These are phyloP conservation scores for Drosophila melanogaster DNA, from an alignment of 1,140 invertebrate genomes.

Conservation along the genomic window Release_6_plus_ISO1_MT NT_037436.4:21270501-21271000, in stretches of 20 bases:
- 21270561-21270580: constrained; percentile 22
- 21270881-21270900: constrained; percentile 40
- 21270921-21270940: constrained; percentile 84
- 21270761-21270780: constrained; percentile 60
- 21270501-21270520: constrained; percentile 15
- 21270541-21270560: constrained; percentile 5
- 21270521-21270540: not conserved
- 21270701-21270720: constrained; percentile 49
- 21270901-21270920: constrained; percentile 72
- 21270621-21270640: not conserved
- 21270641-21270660: constrained; percentile 31
- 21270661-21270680: constrained; percentile 77
- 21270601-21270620: not conserved
- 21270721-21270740: constrained; percentile 44
- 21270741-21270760: constrained; percentile 18
- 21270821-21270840: constrained; percentile 24
- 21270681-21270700: constrained; percentile 61
- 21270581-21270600: not conserved
- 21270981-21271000: constrained; percentile 43
- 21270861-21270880: constrained; percentile 54
- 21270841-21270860: constrained; percentile 16
- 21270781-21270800: constrained; percentile 61
- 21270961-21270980: constrained; percentile 39
- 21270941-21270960: constrained; percentile 72
- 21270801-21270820: constrained; percentile 32